phyloP scores from a whole-genome alignment of 2,113 vertebrate genomes.

The Plectropomus leopardus region DNA sequence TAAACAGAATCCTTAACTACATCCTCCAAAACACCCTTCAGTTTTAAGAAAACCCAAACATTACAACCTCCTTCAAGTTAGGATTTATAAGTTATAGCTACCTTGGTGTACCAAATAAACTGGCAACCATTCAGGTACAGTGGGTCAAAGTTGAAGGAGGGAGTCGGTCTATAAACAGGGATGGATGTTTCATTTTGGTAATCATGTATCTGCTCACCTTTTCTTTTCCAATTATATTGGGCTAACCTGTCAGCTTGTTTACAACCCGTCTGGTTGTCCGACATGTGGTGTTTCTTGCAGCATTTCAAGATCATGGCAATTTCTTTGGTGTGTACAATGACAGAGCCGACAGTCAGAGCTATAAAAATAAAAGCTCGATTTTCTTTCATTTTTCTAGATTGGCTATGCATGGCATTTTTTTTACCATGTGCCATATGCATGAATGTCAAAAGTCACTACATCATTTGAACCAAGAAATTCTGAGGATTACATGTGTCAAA shows the following conservation, averaged over 20 bases:
- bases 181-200: too few relatives aligned
- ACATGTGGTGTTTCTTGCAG: background rate
- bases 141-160: too few relatives aligned
- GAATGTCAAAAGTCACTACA: background rate
- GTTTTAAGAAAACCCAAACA: background rate
- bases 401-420: background rate
- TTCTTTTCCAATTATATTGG: too few relatives aligned
- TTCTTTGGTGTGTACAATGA: background rate
- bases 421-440: background rate
- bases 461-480: background rate
- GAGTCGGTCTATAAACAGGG: too few relatives aligned
- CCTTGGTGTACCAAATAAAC: too few relatives aligned
- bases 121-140: too few relatives aligned
- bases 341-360: background rate
- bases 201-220: too few relatives aligned
- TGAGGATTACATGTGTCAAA: background rate
- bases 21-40: too few relatives aligned
- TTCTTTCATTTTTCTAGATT: background rate
- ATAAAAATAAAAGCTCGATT: background rate
- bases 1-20: too few relatives aligned
- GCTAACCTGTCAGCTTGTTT: background rate
- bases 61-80: background rate
- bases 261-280: background rate
- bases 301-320: background rate
- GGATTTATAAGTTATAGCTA: too few relatives aligned